Percentiles rank a stretch among this genome's conserved stretches.
Evolutionary conservation across 2,797 vertebrate genomes (phyloP).

Genomic region (Rhodeus uyekii): DNA sequence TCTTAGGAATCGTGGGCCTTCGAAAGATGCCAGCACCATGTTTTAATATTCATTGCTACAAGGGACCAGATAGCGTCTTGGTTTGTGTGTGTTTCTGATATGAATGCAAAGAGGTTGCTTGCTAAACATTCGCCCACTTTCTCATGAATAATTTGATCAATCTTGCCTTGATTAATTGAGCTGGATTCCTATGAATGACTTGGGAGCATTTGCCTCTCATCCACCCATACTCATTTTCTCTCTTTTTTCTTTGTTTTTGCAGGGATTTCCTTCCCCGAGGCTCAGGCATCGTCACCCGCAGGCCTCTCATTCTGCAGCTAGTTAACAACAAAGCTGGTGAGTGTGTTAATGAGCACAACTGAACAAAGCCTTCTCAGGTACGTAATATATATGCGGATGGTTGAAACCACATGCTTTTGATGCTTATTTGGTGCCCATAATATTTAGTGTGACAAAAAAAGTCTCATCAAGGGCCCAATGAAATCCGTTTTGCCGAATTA

Average conservation of each 20-base stretch:
- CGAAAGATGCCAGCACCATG: not conserved
- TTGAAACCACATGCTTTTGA: not conserved
- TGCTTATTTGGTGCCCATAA: not conserved
- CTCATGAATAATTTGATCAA: slow-evolving; percentile 57
- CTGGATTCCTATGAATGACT: slow-evolving; percentile 55
- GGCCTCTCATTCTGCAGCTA: slow-evolving; percentile 96
- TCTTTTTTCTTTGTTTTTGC: slow-evolving; percentile 30
- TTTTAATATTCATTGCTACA: slow-evolving; percentile 45
- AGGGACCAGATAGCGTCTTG: slow-evolving; percentile 31
- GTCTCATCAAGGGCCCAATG: not conserved
- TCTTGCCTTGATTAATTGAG: slow-evolving; percentile 57
- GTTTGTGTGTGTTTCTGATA: slow-evolving; percentile 19
- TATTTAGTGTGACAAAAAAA: not conserved
- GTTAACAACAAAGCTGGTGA: slow-evolving; percentile 95
- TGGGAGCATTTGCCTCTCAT: not conserved
- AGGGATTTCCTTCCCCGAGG: slow-evolving; percentile 98
- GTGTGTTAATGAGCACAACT: slow-evolving; percentile 24
- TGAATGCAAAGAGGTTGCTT: slow-evolving; percentile 34
- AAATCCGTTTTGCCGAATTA: not conserved
- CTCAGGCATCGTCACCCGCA: slow-evolving; percentile 93
- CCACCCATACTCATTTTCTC: slow-evolving; percentile 20
- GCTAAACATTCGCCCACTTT: slow-evolving; percentile 52
- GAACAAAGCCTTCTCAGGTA: not conserved
- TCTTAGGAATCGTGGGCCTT: not conserved
- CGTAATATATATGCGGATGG: not conserved